These are phyloP conservation scores for Campylomormyrus numenius DNA, from an alignment of 2,113 vertebrate genomes.

Conservation along the genomic window DNA sequence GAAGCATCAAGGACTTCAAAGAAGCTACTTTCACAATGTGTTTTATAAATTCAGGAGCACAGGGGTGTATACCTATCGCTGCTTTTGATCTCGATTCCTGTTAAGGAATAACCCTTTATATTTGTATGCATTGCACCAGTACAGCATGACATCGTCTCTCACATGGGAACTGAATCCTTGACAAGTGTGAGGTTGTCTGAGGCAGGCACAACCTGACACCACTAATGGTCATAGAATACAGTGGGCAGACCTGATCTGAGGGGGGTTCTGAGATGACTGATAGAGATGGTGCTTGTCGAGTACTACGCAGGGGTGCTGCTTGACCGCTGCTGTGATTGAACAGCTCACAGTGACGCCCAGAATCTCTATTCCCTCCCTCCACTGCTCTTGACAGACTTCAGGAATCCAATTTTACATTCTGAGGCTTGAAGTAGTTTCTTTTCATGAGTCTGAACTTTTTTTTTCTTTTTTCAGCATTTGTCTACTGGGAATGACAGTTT, in stretches of 20 bases:
- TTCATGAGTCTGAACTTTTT: conserved; percentile 19
- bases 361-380: conserved; percentile 17
- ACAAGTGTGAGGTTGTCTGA: conserved; percentile 5
- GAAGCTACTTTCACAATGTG: not conserved
- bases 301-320: not conserved
- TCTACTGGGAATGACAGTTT: conserved; percentile 17
- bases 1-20: too few relatives aligned
- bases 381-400: conserved; percentile 14
- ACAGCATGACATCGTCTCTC: too few relatives aligned
- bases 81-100: not conserved
- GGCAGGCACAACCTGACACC: not conserved
- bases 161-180: not conserved
- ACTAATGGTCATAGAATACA: not conserved
- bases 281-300: not conserved
- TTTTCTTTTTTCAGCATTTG: conserved; percentile 2
- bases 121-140: not conserved
- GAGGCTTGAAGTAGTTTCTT: not conserved
- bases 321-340: conserved; percentile 8
- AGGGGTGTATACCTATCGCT: not conserved
- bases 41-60: not conserved
- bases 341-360: not conserved
- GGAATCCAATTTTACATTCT: conserved; percentile 24
- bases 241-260: not conserved
- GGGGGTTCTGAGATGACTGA: not conserved
- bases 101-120: not conserved